Base-by-base conservation (phyloP, 2,113 vertebrate species). In the Pollachius pollachius region DNA sequence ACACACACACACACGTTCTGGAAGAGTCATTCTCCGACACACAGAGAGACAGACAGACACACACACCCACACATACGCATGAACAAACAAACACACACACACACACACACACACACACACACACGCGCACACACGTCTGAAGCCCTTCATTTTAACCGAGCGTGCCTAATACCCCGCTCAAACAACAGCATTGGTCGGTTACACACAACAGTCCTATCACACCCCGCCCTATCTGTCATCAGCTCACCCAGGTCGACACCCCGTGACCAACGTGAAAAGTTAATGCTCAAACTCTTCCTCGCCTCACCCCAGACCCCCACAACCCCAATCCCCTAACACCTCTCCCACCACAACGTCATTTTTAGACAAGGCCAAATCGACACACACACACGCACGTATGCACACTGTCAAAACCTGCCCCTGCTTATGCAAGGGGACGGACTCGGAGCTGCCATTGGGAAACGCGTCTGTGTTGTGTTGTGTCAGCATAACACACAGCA, bases 361-460 rank as follows among this genome's bases (percentile, higher is more conserved):
- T 88, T 73, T 80, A 85, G 81, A 85, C 74, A 7, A 15, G 2
- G 66, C 67, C 68, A 84, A 87, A 87, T 70, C 76, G 80, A 85
- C 68, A 48, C 41, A 48, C 41, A 48, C 34, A 37, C 34, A 37
- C 37, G 9, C 37, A 41, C 37, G 9, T 11, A 41, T 3, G 9
- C 41, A 48, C 41, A 48, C 41, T 11, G 8, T 11, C 41, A 48
- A 9, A 9, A 48, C 41, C 7, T 13, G 12, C 41, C 41, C 8
- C 41, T 9, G 41, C 41, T 48, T 48, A 48, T 13, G 9, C 41
- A 48, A 48, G 4, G 41, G 7, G 41, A 9, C 41, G 2, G 41
- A 48, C 41, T 48, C 7, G 41, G 12, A 48, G 41, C 41, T 48
- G 4, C 41, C 7, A 48, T 48, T 48, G 41, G 4, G 41, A 48